Conservation (phyloP, 2,113 vertebrate species). For the Girardinichthys multiradiatus region DNA sequence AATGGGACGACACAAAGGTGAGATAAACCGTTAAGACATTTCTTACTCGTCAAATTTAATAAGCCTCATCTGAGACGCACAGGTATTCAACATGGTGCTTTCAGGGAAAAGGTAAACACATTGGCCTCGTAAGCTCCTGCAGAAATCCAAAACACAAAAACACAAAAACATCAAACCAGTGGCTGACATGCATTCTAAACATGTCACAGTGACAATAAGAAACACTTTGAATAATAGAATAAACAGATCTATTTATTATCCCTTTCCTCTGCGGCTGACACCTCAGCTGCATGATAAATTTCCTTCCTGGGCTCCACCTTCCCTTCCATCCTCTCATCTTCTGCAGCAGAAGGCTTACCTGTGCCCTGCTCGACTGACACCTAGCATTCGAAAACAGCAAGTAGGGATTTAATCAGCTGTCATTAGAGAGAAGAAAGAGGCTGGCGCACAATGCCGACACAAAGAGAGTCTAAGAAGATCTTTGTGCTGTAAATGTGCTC, state of each 20-base stretch:
- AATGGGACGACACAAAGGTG: conserved; percentile 62
- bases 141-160: conserved; percentile 42
- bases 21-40: conserved; percentile 78
- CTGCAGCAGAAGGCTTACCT: conserved; percentile 64
- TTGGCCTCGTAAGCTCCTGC: conserved; percentile 74
- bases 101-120: conserved; percentile 76
- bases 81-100: conserved; percentile 69
- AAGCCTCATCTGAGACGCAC: conserved; percentile 73
- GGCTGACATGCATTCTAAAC: conserved; percentile 75
- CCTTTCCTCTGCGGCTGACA: conserved; percentile 58
- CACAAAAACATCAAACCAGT: conserved; percentile 54
- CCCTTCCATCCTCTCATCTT: conserved; percentile 8
- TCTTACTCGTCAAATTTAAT: conserved; percentile 82
- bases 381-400: conserved; percentile 65
- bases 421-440: conserved; percentile 70
- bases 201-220: conserved; percentile 76
- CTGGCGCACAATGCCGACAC: conserved; percentile 73
- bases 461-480: conserved; percentile 75
- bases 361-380: conserved; percentile 73
- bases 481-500: conserved; percentile 71
- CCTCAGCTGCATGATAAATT: conserved; percentile 59
- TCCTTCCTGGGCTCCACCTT: conserved; percentile 49
- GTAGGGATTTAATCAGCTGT: conserved; percentile 76
- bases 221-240: conserved; percentile 82
- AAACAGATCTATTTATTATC: conserved; percentile 74